Conservation (phyloP, 2,797 vertebrate genomes). For the Kryptolebias ocellatus region DNA sequence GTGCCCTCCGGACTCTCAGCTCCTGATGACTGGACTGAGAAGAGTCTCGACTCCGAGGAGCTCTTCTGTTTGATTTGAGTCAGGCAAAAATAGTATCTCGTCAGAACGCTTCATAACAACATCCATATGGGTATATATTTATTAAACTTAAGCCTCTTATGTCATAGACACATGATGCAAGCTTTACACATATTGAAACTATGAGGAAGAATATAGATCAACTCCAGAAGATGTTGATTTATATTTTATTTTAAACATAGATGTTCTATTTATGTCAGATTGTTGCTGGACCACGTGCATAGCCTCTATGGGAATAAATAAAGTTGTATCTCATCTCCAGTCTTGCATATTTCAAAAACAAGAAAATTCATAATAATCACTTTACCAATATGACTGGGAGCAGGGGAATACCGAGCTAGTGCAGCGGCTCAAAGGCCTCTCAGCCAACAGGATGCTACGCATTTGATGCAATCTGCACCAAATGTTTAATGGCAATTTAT, state of each 20-base stretch:
- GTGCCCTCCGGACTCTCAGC: constrained; percentile 16
- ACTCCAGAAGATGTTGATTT: too few relatives aligned
- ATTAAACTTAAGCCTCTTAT: constrained; percentile 57
- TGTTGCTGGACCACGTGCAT: too few relatives aligned
- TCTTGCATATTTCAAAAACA: too few relatives aligned
- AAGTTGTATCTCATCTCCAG: too few relatives aligned
- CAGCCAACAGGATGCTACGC: not conserved
- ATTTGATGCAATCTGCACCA: not conserved
- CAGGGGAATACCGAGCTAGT: not conserved
- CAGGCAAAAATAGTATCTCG: too few relatives aligned
- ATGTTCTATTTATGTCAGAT: too few relatives aligned
- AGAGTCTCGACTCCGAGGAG: not conserved
- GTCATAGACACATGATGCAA: constrained; percentile 29
- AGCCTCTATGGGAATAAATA: too few relatives aligned
- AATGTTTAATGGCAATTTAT: not conserved
- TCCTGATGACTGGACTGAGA: constrained; percentile 25
- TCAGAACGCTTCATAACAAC: constrained; percentile 10
- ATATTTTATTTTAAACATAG: not conserved
- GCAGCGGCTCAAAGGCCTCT: not conserved
- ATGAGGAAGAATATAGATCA: too few relatives aligned
- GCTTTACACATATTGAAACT: too few relatives aligned
- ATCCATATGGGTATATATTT: constrained; percentile 58
- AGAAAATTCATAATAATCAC: too few relatives aligned
- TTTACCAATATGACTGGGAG: not conserved
- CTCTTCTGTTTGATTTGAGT: too few relatives aligned